Evolutionary conservation across 2,113 vertebrate genomes (phyloP).

Genomic region (Xenopus tropicalis): UCB_Xtro_10.0 CM004446.2:8874001-8874500

Average conservation of each 20-base stretch:
- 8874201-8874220: background rate
- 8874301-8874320: background rate
- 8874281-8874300: background rate
- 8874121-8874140: background rate
- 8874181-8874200: background rate
- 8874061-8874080: conserved; percentile 5
- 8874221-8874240: background rate
- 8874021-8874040: conserved; percentile 29
- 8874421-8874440: no score
- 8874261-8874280: background rate
- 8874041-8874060: conserved; percentile 29
- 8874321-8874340: background rate
- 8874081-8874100: conserved; percentile 1
- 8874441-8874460: no score
- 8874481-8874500: no score
- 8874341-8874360: background rate
- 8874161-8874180: background rate
- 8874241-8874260: background rate
- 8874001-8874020: conserved; percentile 20
- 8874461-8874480: no score
- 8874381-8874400: no score
- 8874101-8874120: background rate
- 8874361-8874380: no score
- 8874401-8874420: no score
- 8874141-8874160: background rate